Percentiles rank a stretch among this genome's conserved stretches.
Conservation (phyloP, 1,140 invertebrate genomes). For the Andrena cerasifolii region DNA sequence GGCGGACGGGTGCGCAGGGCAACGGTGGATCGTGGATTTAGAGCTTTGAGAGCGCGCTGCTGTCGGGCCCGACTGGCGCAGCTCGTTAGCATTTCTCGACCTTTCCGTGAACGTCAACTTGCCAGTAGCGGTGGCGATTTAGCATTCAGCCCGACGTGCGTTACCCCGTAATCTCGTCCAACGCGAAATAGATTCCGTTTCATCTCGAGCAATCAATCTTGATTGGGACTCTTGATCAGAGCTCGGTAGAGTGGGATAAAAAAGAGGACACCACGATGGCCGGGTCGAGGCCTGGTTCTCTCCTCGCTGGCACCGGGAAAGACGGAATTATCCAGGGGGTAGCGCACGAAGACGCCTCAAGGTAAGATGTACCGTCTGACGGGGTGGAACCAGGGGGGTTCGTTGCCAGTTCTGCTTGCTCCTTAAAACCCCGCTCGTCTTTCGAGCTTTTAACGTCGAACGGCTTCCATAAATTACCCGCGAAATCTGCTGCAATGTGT, state of each 20-base stretch:
- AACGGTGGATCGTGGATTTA: slow-evolving; percentile 27
- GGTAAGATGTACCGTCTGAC: slow-evolving; percentile 25
- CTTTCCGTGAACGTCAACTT: slow-evolving; percentile 39
- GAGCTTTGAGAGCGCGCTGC: slow-evolving; percentile 4
- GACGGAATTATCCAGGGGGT: slow-evolving; percentile 45
- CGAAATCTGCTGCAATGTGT: neutral
- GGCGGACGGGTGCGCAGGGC: neutral
- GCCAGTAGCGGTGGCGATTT: slow-evolving; percentile 49
- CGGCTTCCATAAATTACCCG: slow-evolving; percentile 26
- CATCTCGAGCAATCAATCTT: slow-evolving; percentile 72
- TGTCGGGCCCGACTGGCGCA: neutral
- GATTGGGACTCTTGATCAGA: slow-evolving; percentile 71
- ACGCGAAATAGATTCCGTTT: slow-evolving; percentile 70
- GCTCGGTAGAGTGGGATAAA: too few relatives aligned
- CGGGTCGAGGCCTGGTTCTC: neutral
- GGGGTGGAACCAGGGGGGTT: slow-evolving; percentile 14
- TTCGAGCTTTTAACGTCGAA: slow-evolving; percentile 47
- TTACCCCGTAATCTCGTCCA: slow-evolving; percentile 48
- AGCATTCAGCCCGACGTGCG: slow-evolving; percentile 49
- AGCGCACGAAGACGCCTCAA: neutral
- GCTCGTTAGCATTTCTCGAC: slow-evolving; percentile 64
- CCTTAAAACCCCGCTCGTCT: slow-evolving; percentile 27
- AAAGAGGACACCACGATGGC: slow-evolving; percentile 8
- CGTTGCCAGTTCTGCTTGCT: neutral
- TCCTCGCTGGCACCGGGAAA: neutral